Percentiles rank a stretch among this genome's conserved stretches.
Evolutionary conservation across 2,113 vertebrate genomes (phyloP).

Genomic region (Agelaius phoeniceus): DNA sequence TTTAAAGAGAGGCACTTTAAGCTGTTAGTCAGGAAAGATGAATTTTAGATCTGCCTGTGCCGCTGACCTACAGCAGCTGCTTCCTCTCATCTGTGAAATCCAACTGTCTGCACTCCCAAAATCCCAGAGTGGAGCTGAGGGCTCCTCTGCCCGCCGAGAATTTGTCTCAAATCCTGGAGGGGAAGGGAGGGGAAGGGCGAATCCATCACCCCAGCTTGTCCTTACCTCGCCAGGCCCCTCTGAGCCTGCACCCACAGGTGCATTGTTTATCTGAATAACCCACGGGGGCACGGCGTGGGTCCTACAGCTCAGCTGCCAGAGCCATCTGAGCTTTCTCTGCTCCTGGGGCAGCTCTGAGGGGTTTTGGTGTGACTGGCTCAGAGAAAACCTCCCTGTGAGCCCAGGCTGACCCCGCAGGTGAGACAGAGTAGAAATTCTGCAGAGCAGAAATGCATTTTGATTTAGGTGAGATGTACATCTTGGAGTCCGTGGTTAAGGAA

Average conservation of each 20-base stretch:
- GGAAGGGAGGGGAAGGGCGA: background rate
- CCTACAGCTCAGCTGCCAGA: accelerated
- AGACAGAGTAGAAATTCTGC: too few relatives aligned
- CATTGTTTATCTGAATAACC: background rate
- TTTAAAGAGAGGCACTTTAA: background rate
- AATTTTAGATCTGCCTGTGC: background rate
- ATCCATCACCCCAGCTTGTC: background rate
- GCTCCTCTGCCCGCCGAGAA: background rate
- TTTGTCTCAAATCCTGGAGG: background rate
- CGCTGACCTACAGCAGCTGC: background rate
- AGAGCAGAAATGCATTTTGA: too few relatives aligned
- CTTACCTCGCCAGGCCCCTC: background rate
- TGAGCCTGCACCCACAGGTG: background rate
- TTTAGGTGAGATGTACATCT: too few relatives aligned
- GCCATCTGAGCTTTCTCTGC: accelerated
- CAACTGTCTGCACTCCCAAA: background rate
- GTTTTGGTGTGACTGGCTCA: background rate
- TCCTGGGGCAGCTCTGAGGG: background rate
- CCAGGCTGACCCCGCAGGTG: background rate
- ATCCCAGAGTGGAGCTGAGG: background rate
- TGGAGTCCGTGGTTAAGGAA: too few relatives aligned
- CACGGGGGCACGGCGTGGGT: background rate
- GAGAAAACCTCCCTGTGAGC: background rate
- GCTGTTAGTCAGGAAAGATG: background rate
- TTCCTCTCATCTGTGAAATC: background rate